A percentile compares a stretch with the other conserved stretches of the same genome.
These are phyloP conservation scores for Myiothlypis coronata DNA, from an alignment of 2,797 vertebrate genomes.

Conservation along the genomic window DNA sequence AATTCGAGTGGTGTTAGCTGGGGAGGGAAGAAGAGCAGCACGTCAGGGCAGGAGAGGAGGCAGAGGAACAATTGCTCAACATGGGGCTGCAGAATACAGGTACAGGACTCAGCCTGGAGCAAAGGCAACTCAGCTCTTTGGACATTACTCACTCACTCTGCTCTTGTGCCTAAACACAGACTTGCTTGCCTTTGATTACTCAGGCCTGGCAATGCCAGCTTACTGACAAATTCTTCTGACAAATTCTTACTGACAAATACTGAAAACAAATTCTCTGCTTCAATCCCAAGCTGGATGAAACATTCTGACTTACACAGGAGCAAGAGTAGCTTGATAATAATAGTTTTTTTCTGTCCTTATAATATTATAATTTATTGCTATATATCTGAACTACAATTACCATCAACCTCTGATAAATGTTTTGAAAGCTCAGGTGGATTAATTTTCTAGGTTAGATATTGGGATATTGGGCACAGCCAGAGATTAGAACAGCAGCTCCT, in stretches of 20 bases:
- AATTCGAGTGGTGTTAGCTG: constrained; percentile 95
- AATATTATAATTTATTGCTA: not conserved
- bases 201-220: not conserved
- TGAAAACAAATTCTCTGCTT: not conserved
- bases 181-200: not conserved
- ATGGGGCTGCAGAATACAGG: rapidly evolving
- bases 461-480: not conserved
- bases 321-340: not conserved
- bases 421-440: not conserved
- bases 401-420: not conserved
- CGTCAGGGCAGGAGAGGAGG: not conserved
- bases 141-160: not conserved
- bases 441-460: not conserved
- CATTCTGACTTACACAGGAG: not conserved
- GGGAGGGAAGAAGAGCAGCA: constrained; percentile 42
- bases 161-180: not conserved
- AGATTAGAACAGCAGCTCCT: not conserved
- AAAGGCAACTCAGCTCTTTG: not conserved
- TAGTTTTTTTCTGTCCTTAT: not conserved
- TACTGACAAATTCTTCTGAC: not conserved
- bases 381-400: not conserved
- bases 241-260: too few species aligned
- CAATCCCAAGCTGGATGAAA: not conserved
- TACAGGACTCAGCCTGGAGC: not conserved
- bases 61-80: not conserved